Evolutionary conservation across 2,113 vertebrate species (phyloP).

Genomic region (Gulo gulo): DNA sequence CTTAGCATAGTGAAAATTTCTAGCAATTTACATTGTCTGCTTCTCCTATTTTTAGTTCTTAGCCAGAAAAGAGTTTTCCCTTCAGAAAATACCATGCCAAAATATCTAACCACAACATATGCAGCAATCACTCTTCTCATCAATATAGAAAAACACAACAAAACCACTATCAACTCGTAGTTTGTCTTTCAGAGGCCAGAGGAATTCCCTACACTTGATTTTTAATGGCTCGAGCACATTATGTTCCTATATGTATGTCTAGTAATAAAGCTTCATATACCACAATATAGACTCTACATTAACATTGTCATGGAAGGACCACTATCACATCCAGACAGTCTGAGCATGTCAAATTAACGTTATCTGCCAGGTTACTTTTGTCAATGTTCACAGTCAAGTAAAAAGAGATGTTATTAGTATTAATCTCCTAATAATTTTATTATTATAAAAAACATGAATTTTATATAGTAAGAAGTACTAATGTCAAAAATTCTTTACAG

Average conservation of each 20-base stretch:
- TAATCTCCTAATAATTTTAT: slow-evolving; percentile 37
- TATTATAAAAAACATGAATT: slow-evolving; percentile 17
- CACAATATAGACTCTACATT: background rate
- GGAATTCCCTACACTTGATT: background rate
- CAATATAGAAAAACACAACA: slow-evolving; percentile 34
- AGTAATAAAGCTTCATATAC: slow-evolving; percentile 39
- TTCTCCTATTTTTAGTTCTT: slow-evolving; percentile 34
- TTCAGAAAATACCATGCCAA: slow-evolving; percentile 24
- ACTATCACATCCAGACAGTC: background rate
- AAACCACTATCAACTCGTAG: slow-evolving; percentile 1
- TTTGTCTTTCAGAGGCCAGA: background rate
- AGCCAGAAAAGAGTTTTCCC: background rate
- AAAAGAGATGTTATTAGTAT: slow-evolving; percentile 16
- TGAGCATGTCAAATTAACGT: slow-evolving; percentile 31
- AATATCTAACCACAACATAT: background rate
- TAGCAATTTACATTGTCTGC: slow-evolving; percentile 4
- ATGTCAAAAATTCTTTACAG: slow-evolving; percentile 6
- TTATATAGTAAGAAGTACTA: slow-evolving; percentile 31
- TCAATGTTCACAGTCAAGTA: slow-evolving; percentile 2
- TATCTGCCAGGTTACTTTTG: slow-evolving; percentile 14
- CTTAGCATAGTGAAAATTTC: slow-evolving; percentile 13
- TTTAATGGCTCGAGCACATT: background rate
- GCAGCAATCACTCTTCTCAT: slow-evolving; percentile 31
- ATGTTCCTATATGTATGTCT: background rate
- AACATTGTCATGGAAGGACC: background rate